Conservation (phyloP, 2,113 vertebrate genomes). For the Bombycilla garrulus region DNA sequence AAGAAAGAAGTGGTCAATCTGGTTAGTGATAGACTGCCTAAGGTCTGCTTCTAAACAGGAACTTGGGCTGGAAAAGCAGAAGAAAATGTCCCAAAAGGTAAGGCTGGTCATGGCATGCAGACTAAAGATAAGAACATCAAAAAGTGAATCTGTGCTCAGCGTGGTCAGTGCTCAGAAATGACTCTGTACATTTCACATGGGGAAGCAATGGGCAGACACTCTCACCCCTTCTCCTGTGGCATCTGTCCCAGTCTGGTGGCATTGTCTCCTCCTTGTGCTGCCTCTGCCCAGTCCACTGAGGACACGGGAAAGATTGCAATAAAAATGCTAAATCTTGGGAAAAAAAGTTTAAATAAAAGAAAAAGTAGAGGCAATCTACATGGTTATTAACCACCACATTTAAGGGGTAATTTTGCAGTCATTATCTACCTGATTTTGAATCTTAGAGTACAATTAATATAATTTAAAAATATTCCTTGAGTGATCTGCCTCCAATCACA, state of each 20-base stretch:
- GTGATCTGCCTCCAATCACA: not conserved
- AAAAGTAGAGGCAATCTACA: not conserved
- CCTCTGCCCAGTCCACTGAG: not conserved
- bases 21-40: not conserved
- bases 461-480: not conserved
- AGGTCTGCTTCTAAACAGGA: constrained; percentile 16
- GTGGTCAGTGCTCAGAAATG: not conserved
- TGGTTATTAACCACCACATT: not conserved
- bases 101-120: not conserved
- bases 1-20: constrained; percentile 30
- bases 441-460: not conserved
- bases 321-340: not conserved
- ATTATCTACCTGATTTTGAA: not conserved
- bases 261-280: not conserved
- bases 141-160: not conserved
- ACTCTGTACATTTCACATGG: rapidly evolving
- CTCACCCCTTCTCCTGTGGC: not conserved
- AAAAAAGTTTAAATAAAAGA: not conserved
- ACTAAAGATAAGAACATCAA: constrained; percentile 22
- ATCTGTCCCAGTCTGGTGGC: not conserved
- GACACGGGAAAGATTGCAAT: not conserved
- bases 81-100: not conserved
- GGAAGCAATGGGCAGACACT: not conserved
- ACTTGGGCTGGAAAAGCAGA: constrained; percentile 19
- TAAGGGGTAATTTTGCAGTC: not conserved